Evolutionary conservation across 2,113 vertebrate genomes (phyloP).

Genomic region (Pterocles burchelli): DNA sequence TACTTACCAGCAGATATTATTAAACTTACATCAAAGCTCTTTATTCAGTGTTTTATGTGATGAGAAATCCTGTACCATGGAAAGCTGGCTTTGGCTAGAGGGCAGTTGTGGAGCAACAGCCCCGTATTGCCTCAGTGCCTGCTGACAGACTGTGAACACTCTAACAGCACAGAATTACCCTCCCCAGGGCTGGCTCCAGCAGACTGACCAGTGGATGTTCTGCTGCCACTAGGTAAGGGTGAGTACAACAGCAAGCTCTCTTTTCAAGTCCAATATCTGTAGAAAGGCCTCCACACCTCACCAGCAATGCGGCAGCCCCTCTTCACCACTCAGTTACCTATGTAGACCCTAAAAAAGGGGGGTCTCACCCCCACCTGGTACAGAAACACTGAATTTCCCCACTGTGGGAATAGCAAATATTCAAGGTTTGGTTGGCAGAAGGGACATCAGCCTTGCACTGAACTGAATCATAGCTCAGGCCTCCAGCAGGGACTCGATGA

Average conservation of each 20-base stretch:
- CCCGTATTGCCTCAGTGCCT: not conserved
- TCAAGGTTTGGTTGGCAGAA: not conserved
- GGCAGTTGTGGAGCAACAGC: not conserved
- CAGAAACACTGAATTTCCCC: not conserved
- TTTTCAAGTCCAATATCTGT: not conserved
- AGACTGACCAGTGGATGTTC: not conserved
- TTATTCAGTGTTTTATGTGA: not conserved
- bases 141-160: not conserved
- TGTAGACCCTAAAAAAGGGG: not conserved
- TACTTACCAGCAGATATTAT: not conserved
- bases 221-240: not conserved
- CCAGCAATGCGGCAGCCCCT: accelerated
- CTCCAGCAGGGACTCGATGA: not conserved
- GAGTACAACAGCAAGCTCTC: not conserved
- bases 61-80: not conserved
- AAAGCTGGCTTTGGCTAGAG: not conserved
- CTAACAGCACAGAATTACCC: not conserved
- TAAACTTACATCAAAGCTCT: not conserved
- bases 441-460: not conserved
- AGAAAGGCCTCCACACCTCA: not conserved
- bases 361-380: not conserved
- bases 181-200: not conserved
- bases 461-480: not conserved
- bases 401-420: not conserved
- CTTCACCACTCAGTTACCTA: not conserved